Evolutionary conservation across 2,888 invertebrate genomes (phyloP).

Genomic region (Hydrotaea cyrtoneurina): DNA sequence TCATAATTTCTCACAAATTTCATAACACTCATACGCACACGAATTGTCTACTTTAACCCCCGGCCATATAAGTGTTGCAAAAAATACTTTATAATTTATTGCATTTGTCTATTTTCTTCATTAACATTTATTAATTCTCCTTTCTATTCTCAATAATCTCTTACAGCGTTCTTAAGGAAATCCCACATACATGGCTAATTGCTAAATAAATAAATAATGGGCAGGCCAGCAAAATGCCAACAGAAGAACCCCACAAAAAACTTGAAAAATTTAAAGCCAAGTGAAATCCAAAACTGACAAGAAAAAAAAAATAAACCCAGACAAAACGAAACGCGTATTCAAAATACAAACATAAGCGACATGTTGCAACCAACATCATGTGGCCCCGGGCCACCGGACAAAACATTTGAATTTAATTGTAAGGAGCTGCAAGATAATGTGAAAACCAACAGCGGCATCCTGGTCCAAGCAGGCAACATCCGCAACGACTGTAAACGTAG

Average conservation of each 20-base stretch:
- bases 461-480: slow-evolving; percentile 40
- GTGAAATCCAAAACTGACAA: slow-evolving; percentile 54
- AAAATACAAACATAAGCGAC: slow-evolving; percentile 70
- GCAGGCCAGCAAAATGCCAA: slow-evolving; percentile 62
- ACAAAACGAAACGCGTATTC: slow-evolving; percentile 38
- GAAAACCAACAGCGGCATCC: slow-evolving; percentile 13
- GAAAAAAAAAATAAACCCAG: slow-evolving; percentile 47
- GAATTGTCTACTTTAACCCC: too few relatives aligned
- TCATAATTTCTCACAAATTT: too few relatives aligned
- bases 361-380: slow-evolving; percentile 80
- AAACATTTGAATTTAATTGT: slow-evolving; percentile 62
- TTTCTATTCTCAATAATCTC: neutral
- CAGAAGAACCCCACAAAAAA: slow-evolving; percentile 52
- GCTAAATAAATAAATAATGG: slow-evolving; percentile 75
- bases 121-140: neutral
- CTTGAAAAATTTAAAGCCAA: slow-evolving; percentile 47
- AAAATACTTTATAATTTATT: too few relatives aligned
- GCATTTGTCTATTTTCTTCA: neutral
- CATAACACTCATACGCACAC: too few relatives aligned
- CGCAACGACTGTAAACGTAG: slow-evolving; percentile 26
- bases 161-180: slow-evolving; percentile 28
- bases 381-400: slow-evolving; percentile 78
- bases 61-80: too few relatives aligned
- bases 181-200: slow-evolving; percentile 75
- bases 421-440: slow-evolving; percentile 29